Conservation (phyloP, 2,888 invertebrate species). For the Aphodius granarius region DNA sequence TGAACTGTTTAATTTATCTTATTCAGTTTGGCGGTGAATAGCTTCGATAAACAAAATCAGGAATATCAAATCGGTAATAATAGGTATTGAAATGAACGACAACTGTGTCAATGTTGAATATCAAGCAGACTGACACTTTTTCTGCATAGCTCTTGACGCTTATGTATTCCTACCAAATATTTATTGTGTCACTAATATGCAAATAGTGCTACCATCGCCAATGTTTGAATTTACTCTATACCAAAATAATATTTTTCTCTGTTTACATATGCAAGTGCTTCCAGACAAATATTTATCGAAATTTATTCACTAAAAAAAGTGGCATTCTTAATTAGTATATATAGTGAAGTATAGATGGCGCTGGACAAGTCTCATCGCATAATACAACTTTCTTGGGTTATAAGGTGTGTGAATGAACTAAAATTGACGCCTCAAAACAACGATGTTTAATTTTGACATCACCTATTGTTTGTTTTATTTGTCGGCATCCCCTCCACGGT, state of each 20-base stretch:
- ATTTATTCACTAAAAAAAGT: too few relatives aligned
- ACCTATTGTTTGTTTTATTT: neutral
- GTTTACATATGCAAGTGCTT: neutral
- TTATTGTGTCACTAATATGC: neutral
- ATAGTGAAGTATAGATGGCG: too few relatives aligned
- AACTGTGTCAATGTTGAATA: neutral
- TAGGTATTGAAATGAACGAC: neutral
- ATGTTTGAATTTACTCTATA: neutral
- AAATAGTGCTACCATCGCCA: neutral
- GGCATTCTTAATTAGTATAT: too few relatives aligned
- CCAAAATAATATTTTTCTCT: neutral
- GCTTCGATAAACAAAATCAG: too few relatives aligned
- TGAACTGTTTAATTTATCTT: conserved; percentile 1
- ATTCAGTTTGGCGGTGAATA: neutral
- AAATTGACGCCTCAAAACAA: too few relatives aligned
- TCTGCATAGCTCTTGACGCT: neutral
- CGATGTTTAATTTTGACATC: too few relatives aligned
- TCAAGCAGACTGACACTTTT: neutral
- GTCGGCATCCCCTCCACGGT: neutral
- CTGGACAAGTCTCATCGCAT: too few relatives aligned
- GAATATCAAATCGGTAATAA: neutral
- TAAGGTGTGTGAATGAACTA: too few relatives aligned
- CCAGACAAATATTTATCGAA: neutral
- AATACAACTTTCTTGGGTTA: too few relatives aligned
- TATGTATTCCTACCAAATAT: neutral